Evolutionary conservation across 2,888 invertebrate genomes (phyloP), one percentile per base, ranked within the genome.

Genomic region (Brachyptera risi): DNA sequence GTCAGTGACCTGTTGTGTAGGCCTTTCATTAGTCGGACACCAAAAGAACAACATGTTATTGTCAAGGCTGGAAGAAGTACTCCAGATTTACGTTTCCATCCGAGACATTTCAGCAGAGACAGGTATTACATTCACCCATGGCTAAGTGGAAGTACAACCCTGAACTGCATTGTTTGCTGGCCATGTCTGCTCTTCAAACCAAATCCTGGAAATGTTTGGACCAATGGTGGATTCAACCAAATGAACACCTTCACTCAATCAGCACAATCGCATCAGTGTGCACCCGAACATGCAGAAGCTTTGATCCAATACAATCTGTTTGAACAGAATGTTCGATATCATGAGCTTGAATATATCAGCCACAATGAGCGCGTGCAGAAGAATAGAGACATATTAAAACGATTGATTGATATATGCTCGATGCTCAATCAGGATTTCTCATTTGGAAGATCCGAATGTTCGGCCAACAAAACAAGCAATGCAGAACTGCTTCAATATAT

Each of bases 401-500:
- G 35, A 19, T 23, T 54, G 35, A 54, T 37, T 9, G 35, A 35
- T 19, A 54, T 54, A 1, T 54, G 54, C 37, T 54, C 54, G 7
- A 19, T 54, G 1, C 35, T 54, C 21, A 54, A 54, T 21, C 54
- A 54, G 35, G 37, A 54, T 7, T 54, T 54, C 35, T 31, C 54
- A 21, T 23, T 54, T 3, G 54, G 54, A 4, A 15, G 54, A 35
- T 35, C 54, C 2, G 54, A 54, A 17, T 37, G 37, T 7, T 37
- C 54, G 7, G 35, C 21, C 13, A 21, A 15, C 23, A 54, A 21
- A 19, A 54, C 54, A 2, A 37, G 54, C 37, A 54, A 54, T 54
- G 54, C 54, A 19, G 54, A 54, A 9, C 47, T 73, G 1, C 26
- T 57, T 13, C 42, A 57, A 21, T 57, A 57, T 44, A 57, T 47